Evolutionary conservation across 1,140 invertebrate species (phyloP), one percentile per base, ranked within the genome.

Genomic region (Diuraphis noxia): DNA sequence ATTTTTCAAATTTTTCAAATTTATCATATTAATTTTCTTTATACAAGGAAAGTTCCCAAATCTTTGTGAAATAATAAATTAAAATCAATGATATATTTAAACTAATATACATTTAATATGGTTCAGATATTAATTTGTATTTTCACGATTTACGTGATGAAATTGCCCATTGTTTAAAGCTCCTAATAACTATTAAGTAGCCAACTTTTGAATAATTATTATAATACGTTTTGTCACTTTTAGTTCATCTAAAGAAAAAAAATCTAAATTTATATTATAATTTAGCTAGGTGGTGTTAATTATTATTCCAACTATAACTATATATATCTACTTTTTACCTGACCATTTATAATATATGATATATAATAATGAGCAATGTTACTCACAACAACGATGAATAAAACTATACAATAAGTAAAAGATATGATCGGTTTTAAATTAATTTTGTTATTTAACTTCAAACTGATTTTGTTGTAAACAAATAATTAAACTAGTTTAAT

Each of bases 301-400:
- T 38, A 72, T n/a, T 72, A 72, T 72, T n/a, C 0, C 30, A n/a
- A 72, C 17, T n/a, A n/a, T n/a, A n/a, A n/a, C n/a, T n/a, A n/a
- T n/a, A n/a, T n/a, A n/a, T n/a, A 72, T 72, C 56, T 72, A 72
- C 10, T n/a, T n/a, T 72, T 86, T 86, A 86, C 85, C 36, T 25
- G 46, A 52, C 85, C 85, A 52, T 72, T 72, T 72, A 52, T 38
- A n/a, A n/a, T n/a, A n/a, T n/a, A n/a, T n/a, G n/a, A n/a, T n/a
- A n/a, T 36, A 49, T 36, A 8, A 0, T 63, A 30, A n/a, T n/a
- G n/a, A 6, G 25, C 40, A 19, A 40, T 5, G 30, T 10, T 36
- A 19, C 40, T 40, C 2, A 41, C 49, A 30, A 88, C 13, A 19
- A 56, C 10, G 1, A 56, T 2, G 6, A 40, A 40, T 40, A 88